Percentiles rank a stretch among this genome's conserved stretches.
These are phyloP conservation scores for Plestiodon gilberti DNA, from an alignment of 2,113 vertebrate genomes.

Conservation along the genomic window DNA sequence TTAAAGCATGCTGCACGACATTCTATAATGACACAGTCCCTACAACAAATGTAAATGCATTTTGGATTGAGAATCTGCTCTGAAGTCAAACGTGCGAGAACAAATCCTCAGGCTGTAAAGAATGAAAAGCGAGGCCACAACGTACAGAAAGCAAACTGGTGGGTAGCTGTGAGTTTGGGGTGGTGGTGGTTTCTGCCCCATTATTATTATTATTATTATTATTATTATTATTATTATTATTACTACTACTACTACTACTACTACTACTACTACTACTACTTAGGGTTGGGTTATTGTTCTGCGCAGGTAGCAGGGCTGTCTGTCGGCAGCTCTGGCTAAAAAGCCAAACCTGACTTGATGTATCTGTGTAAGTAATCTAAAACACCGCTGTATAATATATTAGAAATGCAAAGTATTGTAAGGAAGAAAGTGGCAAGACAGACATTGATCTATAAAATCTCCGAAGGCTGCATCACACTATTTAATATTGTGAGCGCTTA, in stretches of 20 bases:
- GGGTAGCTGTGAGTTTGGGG: too few species aligned
- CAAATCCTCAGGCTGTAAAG: neutral
- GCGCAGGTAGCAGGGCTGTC: neutral
- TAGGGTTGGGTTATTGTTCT: constrained; percentile 18
- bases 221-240: too few species aligned
- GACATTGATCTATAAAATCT: constrained; percentile 23
- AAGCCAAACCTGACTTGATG: neutral
- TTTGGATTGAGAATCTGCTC: constrained; percentile 12
- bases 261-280: too few species aligned
- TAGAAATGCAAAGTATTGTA: constrained; percentile 14
- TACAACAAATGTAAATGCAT: constrained; percentile 42
- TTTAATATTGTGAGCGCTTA: constrained; percentile 25
- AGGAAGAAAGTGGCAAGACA: neutral
- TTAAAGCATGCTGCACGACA: neutral
- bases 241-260: too few species aligned
- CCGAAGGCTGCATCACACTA: constrained; percentile 35
- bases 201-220: neutral
- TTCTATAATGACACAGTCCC: neutral
- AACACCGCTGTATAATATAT: constrained; percentile 15
- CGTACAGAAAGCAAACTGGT: neutral
- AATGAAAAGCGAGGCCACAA: constrained; percentile 10
- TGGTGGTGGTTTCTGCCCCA: neutral
- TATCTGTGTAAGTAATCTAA: constrained; percentile 33
- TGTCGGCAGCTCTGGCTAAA: constrained; percentile 30
- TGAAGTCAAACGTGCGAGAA: neutral